Evolutionary conservation across 2,888 invertebrate species (phyloP).

Genomic region (Hedya salicella): DNA sequence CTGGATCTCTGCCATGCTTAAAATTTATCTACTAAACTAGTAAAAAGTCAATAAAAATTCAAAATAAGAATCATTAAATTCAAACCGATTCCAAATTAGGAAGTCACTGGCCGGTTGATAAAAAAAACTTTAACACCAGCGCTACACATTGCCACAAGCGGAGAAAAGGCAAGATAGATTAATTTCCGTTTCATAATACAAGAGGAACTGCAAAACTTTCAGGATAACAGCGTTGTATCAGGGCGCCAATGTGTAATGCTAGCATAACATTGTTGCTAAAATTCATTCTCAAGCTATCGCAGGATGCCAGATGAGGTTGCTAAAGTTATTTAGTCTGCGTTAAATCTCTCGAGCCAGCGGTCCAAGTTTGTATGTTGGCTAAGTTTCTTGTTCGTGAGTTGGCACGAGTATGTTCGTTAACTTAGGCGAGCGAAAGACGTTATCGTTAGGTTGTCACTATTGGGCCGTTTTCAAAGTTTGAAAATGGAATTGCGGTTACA

Average conservation of each 20-base stretch:
- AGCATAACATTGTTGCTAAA: background rate
- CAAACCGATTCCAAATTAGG: no score
- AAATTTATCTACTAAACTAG: conserved; percentile 29
- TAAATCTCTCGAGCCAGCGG: conserved; percentile 22
- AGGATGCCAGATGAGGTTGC: conserved; percentile 3
- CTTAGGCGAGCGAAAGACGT: conserved; percentile 37
- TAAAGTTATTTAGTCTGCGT: background rate
- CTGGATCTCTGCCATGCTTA: conserved; percentile 41
- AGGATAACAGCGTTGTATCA: no score
- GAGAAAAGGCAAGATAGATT: no score
- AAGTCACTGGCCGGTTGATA: background rate
- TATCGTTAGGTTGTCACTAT: conserved; percentile 42
- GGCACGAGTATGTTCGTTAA: conserved; percentile 36
- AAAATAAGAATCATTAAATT: conserved; percentile 13
- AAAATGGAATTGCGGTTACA: conserved; percentile 36
- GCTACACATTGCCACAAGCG: no score
- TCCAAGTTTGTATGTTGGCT: conserved; percentile 35
- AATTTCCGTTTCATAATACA: no score
- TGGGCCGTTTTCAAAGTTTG: conserved; percentile 30
- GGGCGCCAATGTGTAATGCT: no score
- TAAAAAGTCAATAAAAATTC: conserved; percentile 18
- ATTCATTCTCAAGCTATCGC: background rate
- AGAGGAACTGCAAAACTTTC: no score
- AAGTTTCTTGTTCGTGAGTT: conserved; percentile 33
- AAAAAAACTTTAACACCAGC: no score